A percentile compares a stretch with the other conserved stretches of the same genome.
These are phyloP conservation scores for Glomeris marginata DNA, from an alignment of 2,888 invertebrate species.

Conservation along the genomic window DNA sequence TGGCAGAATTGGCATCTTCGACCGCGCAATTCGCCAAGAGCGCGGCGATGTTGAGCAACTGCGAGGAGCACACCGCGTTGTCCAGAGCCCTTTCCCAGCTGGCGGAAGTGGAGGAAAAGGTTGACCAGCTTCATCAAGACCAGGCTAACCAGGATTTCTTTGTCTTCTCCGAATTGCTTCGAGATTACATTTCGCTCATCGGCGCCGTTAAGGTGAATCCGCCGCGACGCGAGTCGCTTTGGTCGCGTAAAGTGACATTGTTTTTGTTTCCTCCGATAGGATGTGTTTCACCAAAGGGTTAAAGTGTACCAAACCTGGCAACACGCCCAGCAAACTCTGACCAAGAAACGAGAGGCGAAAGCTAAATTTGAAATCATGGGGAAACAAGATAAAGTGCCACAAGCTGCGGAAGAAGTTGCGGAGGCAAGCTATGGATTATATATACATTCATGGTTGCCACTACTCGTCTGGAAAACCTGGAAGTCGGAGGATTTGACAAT, in stretches of 20 bases:
- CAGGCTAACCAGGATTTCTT: slow-evolving; percentile 93
- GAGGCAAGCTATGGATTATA: slow-evolving; percentile 52
- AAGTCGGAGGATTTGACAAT: background rate
- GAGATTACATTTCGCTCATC: slow-evolving; percentile 84
- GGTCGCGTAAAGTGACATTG: background rate
- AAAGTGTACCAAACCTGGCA: slow-evolving; percentile 96
- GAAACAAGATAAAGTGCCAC: slow-evolving; percentile 74
- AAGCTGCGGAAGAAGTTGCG: slow-evolving; percentile 75
- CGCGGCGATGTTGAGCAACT: slow-evolving; percentile 74
- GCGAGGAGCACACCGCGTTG: slow-evolving; percentile 82
- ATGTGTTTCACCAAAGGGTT: slow-evolving; percentile 52
- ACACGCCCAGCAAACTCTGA: slow-evolving; percentile 84
- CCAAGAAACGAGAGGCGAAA: slow-evolving; percentile 85
- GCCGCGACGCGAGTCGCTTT: too few species aligned
- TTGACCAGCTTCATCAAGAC: slow-evolving; percentile 72
- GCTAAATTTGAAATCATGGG: slow-evolving; percentile 80
- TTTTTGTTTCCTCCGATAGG: slow-evolving; percentile 28
- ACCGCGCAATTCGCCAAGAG: slow-evolving; percentile 75
- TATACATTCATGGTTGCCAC: background rate
- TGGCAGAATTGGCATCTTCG: slow-evolving; percentile 50
- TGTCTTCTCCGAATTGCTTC: slow-evolving; percentile 81
- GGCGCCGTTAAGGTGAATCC: slow-evolving; percentile 65
- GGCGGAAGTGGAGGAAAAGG: slow-evolving; percentile 71
- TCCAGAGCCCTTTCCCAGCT: slow-evolving; percentile 78
- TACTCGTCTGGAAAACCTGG: background rate